These are phyloP conservation scores for Atrichornis clamosus DNA, from an alignment of 2,113 vertebrate species.

Conservation along the genomic window DNA sequence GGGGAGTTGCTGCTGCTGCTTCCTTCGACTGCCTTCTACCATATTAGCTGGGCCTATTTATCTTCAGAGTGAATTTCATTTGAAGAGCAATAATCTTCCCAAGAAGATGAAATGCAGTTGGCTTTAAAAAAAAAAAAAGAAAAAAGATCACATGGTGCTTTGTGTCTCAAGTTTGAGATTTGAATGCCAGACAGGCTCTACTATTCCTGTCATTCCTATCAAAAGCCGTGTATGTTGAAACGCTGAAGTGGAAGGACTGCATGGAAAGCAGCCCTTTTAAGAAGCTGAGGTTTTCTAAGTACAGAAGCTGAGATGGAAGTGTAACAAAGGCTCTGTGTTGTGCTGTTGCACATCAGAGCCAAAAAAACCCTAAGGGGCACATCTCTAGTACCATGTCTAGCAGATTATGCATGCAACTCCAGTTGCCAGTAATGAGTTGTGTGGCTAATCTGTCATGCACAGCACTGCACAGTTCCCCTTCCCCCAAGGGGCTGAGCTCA, in stretches of 20 bases:
- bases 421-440: conserved; percentile 34
- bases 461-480: neutral
- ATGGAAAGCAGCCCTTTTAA: conserved; percentile 31
- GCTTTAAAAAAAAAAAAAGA: neutral
- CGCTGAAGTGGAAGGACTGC: neutral
- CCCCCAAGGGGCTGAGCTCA: neutral
- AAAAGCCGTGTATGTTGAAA: neutral
- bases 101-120: neutral
- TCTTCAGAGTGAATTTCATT: neutral
- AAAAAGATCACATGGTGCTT: neutral
- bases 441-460: conserved; percentile 48
- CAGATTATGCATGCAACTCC: conserved; percentile 56
- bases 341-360: conserved; percentile 45
- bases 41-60: neutral
- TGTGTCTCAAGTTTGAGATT: neutral
- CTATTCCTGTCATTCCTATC: neutral
- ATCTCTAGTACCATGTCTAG: conserved; percentile 53
- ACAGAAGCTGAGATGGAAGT: conserved; percentile 15
- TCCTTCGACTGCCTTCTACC: neutral
- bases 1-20: neutral
- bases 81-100: neutral
- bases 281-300: conserved; percentile 32
- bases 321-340: conserved; percentile 62
- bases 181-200: conserved; percentile 24
- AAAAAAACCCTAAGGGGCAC: conserved; percentile 44